Evolutionary conservation across 2,888 invertebrate species (phyloP).

Genomic region (Boloria euphrosyne): DNA sequence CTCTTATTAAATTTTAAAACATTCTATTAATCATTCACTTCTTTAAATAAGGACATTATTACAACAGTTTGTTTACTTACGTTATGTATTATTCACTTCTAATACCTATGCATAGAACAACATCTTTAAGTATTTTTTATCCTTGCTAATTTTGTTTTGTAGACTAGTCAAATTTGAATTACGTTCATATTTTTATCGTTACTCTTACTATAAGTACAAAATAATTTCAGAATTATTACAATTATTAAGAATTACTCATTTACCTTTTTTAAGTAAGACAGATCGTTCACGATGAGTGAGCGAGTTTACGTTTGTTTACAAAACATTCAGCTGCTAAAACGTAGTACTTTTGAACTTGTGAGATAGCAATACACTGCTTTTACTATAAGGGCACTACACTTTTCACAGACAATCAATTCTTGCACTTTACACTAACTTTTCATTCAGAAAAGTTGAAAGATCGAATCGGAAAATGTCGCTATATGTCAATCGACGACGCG

Average conservation of each 20-base stretch:
- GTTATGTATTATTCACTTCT: too few species aligned
- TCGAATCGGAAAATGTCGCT: slow-evolving; percentile 60
- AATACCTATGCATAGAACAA: too few species aligned
- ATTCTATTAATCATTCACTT: too few species aligned
- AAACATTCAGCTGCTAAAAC: slow-evolving; percentile 48
- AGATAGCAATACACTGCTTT: slow-evolving; percentile 16
- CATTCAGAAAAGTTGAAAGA: slow-evolving; percentile 74
- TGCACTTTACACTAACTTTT: slow-evolving; percentile 64
- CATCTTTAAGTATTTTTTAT: too few species aligned
- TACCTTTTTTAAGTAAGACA: slow-evolving; percentile 38
- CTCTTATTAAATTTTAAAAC: too few species aligned
- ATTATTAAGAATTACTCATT: slow-evolving; percentile 15
- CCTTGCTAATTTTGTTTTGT: too few species aligned
- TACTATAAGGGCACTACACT: slow-evolving; percentile 39
- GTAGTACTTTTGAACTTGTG: slow-evolving; percentile 31
- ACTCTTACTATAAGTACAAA: neutral
- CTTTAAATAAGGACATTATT: too few species aligned
- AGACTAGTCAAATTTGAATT: neutral
- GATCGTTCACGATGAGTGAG: slow-evolving; percentile 30
- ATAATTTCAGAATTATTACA: neutral
- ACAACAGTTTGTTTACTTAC: too few species aligned
- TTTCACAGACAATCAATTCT: slow-evolving; percentile 21
- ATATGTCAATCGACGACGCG: slow-evolving; percentile 63
- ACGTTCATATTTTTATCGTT: neutral
- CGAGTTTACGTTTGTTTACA: slow-evolving; percentile 47